These are phyloP conservation scores for Hyperoplus lanceolatus DNA, from an alignment of 2,797 vertebrate genomes.

Conservation along the genomic window DNA sequence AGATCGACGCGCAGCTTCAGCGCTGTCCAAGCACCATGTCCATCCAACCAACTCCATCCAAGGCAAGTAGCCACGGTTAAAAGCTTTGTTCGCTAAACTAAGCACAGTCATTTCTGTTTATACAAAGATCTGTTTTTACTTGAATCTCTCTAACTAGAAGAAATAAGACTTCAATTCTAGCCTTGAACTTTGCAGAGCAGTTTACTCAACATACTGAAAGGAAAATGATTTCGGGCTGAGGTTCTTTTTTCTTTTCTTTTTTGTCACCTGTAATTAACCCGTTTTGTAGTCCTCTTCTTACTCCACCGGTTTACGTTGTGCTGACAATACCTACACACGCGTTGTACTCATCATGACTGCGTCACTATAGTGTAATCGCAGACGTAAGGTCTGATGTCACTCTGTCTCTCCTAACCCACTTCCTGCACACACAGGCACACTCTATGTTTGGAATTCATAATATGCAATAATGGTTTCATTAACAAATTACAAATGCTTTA, in stretches of 20 bases:
- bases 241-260: not conserved
- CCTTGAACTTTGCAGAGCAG: slow-evolving; percentile 38
- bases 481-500: not conserved
- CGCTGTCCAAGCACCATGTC: slow-evolving; percentile 85
- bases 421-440: slow-evolving; percentile 1
- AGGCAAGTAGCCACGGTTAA: slow-evolving; percentile 83
- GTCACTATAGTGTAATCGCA: slow-evolving; percentile 71
- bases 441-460: slow-evolving; percentile 2
- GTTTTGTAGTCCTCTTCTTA: not conserved
- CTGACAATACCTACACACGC: slow-evolving; percentile 43
- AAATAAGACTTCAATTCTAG: not conserved
- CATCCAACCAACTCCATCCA: slow-evolving; percentile 86
- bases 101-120: not conserved
- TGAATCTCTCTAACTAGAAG: not conserved
- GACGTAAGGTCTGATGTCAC: slow-evolving; percentile 77
- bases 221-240: not conserved
- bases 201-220: not conserved
- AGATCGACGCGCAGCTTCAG: slow-evolving; percentile 88
- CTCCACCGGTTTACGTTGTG: slow-evolving; percentile 17
- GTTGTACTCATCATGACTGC: slow-evolving; percentile 61
- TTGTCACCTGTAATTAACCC: not conserved
- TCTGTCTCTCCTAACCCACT: slow-evolving; percentile 29
- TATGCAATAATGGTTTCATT: not conserved
- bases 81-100: not conserved
- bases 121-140: rapidly evolving